Conservation (phyloP, 30 jellyfish, hydroid and myxozoan species). For the Hydractinia symbiolongicarpus region DNA sequence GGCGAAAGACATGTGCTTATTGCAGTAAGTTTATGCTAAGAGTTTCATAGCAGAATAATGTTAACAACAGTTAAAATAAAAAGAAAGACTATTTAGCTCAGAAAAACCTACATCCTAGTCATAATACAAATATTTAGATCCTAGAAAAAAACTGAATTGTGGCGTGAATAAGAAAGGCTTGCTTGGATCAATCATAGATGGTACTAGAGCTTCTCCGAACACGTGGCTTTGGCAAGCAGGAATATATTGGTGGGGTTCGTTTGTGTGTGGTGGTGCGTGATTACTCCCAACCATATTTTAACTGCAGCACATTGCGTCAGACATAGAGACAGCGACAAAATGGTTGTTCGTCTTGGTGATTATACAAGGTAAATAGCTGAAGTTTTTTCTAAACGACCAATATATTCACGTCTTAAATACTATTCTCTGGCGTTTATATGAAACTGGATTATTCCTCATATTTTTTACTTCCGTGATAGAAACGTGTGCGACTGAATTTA, state of each 20-base stretch:
- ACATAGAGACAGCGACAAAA: background rate
- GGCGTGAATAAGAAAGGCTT: background rate
- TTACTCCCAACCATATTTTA: conserved; percentile 4
- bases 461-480: no score
- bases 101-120: no score
- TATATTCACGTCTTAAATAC: background rate
- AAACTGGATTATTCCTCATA: no score
- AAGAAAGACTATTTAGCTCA: no score
- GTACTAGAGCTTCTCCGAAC: conserved; percentile 11
- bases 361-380: background rate
- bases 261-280: conserved; percentile 18
- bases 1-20: background rate
- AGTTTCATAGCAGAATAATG: no score
- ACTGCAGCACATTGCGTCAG: conserved; percentile 33
- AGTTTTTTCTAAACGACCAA: background rate
- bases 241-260: conserved; percentile 2
- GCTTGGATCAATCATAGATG: background rate
- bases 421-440: background rate
- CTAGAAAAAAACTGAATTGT: background rate
- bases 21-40: background rate
- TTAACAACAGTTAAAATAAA: no score
- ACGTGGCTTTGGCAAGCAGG: conserved; percentile 33
- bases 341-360: conserved; percentile 20
- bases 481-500: no score
- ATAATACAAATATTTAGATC: no score